phyloP scores from a whole-genome alignment of 1,140 invertebrate species.

The Diorhabda carinulata region DNA sequence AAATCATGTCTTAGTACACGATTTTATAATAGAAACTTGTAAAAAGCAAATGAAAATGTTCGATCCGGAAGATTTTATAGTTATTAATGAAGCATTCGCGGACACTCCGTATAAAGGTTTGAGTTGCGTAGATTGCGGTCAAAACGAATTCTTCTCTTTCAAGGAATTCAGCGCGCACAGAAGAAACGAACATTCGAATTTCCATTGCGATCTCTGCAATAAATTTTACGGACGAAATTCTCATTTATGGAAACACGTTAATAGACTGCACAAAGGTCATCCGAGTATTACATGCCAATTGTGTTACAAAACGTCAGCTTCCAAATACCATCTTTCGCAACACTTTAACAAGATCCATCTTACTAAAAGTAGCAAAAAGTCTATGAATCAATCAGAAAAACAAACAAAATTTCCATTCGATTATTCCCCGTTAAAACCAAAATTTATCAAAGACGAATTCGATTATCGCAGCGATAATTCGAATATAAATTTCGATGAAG shows the following conservation, averaged over 20 bases:
- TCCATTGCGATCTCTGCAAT: conserved; percentile 60
- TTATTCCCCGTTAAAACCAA: conserved; percentile 38
- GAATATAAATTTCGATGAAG: conserved; percentile 1
- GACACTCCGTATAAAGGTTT: conserved; percentile 40
- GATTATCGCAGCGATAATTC: conserved; percentile 9
- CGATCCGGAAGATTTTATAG: conserved; percentile 54
- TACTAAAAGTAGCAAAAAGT: conserved; percentile 46
- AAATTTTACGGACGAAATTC: conserved; percentile 61
- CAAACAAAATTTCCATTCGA: conserved; percentile 39
- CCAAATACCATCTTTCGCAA: conserved; percentile 55
- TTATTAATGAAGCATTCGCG: conserved; percentile 46
- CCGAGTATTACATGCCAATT: conserved; percentile 58
- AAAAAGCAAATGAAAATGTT: conserved; percentile 46
- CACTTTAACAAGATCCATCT: conserved; percentile 59
- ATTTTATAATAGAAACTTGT: conserved; percentile 48
- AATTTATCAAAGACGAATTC: conserved; percentile 39
- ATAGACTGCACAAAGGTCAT: conserved; percentile 59
- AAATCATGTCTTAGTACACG: conserved; percentile 57
- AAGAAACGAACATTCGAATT: conserved; percentile 53
- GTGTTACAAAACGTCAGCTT: conserved; percentile 58
- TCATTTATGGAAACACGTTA: conserved; percentile 63
- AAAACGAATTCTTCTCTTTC: conserved; percentile 46
- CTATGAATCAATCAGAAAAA: conserved; percentile 29
- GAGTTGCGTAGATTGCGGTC: conserved; percentile 42
- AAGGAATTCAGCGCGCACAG: conserved; percentile 56